These are phyloP conservation scores for Triplophysa tibetana DNA, from an alignment of 2,113 vertebrate species.

Conservation along the genomic window DNA sequence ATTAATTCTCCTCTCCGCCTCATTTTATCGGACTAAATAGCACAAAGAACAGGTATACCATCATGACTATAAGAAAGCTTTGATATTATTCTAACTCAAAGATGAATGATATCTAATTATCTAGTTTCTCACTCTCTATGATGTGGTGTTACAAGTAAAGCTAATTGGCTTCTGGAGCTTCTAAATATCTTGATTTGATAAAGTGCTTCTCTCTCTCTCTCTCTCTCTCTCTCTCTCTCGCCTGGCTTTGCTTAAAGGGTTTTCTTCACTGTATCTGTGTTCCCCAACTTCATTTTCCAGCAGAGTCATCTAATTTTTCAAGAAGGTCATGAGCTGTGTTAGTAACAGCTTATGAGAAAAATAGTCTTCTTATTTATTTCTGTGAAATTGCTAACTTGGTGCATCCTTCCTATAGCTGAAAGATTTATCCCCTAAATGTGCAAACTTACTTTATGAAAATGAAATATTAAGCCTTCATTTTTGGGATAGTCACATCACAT, in stretches of 20 bases:
- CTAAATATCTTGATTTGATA: background rate
- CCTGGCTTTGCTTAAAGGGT: background rate
- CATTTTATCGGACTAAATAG: background rate
- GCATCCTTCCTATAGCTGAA: background rate
- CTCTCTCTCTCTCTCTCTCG: background rate
- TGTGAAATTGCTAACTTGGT: slow-evolving; percentile 16
- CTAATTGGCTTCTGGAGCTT: background rate
- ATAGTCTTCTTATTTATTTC: background rate
- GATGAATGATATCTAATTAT: background rate
- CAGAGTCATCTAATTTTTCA: slow-evolving; percentile 21
- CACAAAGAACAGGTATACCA: background rate
- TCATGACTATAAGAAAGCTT: background rate
- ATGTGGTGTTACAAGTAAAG: too few species aligned
- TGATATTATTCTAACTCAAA: background rate
- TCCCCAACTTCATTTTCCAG: slow-evolving; percentile 29
- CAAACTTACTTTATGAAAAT: background rate
- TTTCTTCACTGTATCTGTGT: background rate
- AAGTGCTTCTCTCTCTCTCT: background rate
- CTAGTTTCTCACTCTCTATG: background rate
- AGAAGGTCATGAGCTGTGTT: background rate
- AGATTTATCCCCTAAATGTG: background rate
- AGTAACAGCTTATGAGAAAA: background rate
- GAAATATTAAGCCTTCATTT: background rate
- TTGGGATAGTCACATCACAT: background rate
- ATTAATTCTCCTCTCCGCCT: background rate